phyloP scores from a whole-genome alignment of 2,797 vertebrate species.

The Siniperca obscura region DNA sequence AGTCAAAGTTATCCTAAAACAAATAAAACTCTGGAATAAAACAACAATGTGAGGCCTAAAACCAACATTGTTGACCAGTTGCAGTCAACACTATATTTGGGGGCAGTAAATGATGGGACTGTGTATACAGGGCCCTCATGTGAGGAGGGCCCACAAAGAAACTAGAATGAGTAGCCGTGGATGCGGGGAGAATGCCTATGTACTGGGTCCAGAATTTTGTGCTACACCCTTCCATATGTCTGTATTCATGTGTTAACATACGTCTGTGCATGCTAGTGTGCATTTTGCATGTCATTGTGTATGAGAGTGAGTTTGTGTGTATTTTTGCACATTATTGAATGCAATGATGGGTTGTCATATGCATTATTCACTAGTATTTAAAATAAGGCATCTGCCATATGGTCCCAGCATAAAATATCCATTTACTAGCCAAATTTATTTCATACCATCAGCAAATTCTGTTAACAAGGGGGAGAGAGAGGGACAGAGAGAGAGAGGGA shows the following conservation, averaged over 20 bases:
- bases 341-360: slow-evolving; percentile 55
- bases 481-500: neutral
- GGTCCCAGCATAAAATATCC: slow-evolving; percentile 68
- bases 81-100: neutral
- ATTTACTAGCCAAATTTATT: slow-evolving; percentile 68
- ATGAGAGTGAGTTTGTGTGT: slow-evolving; percentile 7
- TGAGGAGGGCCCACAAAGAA: too few relatives aligned
- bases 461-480: slow-evolving; percentile 50
- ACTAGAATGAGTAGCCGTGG: too few relatives aligned
- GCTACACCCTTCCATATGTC: neutral
- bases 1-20: neutral
- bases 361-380: slow-evolving; percentile 79
- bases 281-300: slow-evolving; percentile 39
- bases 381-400: slow-evolving; percentile 76
- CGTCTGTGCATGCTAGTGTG: neutral
- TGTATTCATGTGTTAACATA: neutral
- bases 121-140: too few relatives aligned
- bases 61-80: slow-evolving; percentile 3
- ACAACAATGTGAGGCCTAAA: neutral
- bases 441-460: slow-evolving; percentile 72
- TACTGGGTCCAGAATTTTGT: too few relatives aligned
- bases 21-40: neutral
- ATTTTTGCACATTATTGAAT: slow-evolving; percentile 48
- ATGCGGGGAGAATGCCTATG: too few relatives aligned
- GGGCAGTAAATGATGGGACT: neutral